Base-by-base conservation (phyloP, 2,888 invertebrate species). In the Unio delphinus region DNA sequence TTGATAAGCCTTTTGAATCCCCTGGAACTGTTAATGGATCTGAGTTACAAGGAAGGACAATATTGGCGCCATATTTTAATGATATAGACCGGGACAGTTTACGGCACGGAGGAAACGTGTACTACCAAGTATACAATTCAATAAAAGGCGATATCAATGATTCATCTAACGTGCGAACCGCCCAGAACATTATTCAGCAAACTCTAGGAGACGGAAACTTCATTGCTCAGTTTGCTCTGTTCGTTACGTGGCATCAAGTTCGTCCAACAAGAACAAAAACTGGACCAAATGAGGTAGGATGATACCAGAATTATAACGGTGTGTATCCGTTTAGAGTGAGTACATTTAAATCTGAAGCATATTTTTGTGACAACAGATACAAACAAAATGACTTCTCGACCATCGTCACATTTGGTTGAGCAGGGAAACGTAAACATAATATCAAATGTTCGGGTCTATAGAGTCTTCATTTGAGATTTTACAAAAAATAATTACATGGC, bases 51-150 rank as follows among this genome's bases (percentile, higher is more conserved):
- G 55, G 56, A 15, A 34, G 20, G 26, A 63, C 61, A 2, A 61
- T 67, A 20, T 7, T 67, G 6, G 67, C 62, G 0, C 67, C 67
- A 26, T 67, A 45, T 23, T 67, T 62, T 61, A 63, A 57, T n/a
- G 63, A 67, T 58, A 63, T 58, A 15, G 34, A n/a, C 1, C 15
- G 4, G 8, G 2, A 15, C 3, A 20, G 6, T n/a, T 28, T 23
- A 34, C 1, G 1, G 1, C 7, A 0, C 7, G 34, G 7, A 30
- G 68, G 60, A 17, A 20, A 7, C 18, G 30, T 68, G 0, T 59
- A 59, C 28, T 60, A 55, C 34, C n/a, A 64, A 0, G 17, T 28
- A 0, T 59, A 54, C 34, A 55, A 64, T 55, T 55, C 64, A 8
- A n/a, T 55, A n/a, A 54, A 55, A 23, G 28, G 26, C 7, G 23